Evolutionary conservation across 2,113 vertebrate species (phyloP).

Genomic region (Lota lota): DNA sequence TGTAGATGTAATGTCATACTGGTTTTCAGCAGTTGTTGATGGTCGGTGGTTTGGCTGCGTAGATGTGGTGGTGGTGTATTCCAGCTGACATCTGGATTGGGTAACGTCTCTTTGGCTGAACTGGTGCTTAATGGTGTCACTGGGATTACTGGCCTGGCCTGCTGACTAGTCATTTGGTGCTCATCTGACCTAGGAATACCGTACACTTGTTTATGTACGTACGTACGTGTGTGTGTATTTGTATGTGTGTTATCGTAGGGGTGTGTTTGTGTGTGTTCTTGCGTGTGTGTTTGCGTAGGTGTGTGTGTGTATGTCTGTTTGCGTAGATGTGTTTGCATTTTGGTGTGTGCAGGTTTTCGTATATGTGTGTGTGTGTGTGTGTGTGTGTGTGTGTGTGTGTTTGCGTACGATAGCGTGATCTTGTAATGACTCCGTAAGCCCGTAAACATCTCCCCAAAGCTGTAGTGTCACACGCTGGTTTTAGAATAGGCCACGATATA

Average conservation of each 20-base stretch:
- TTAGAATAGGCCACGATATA: constrained; percentile 29
- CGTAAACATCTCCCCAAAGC: constrained; percentile 39
- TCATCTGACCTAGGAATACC: no score
- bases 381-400: constrained; percentile 14
- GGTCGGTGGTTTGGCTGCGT: no score
- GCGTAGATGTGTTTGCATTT: constrained; percentile 21
- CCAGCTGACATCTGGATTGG: background rate
- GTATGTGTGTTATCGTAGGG: background rate
- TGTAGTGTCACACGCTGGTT: constrained; percentile 46
- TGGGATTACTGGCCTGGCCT: constrained; percentile 31
- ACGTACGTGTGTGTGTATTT: constrained; percentile 7
- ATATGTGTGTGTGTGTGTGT: no score
- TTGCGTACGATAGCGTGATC: constrained; percentile 30
- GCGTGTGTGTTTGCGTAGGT: no score
- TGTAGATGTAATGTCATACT: no score
- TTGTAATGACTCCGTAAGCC: constrained; percentile 39
- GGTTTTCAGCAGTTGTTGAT: no score
- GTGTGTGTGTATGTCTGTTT: constrained; percentile 20
- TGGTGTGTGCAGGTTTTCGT: background rate
- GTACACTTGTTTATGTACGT: background rate
- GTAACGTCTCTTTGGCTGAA: constrained; percentile 20
- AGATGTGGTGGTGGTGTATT: no score
- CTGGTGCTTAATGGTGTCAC: constrained; percentile 13
- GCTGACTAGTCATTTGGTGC: constrained; percentile 32
- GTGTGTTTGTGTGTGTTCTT: no score